Percentiles rank a stretch among this genome's conserved stretches.
phyloP scores from a whole-genome alignment of 2,797 vertebrate genomes.

The Sebastes baramenuke region DNA sequence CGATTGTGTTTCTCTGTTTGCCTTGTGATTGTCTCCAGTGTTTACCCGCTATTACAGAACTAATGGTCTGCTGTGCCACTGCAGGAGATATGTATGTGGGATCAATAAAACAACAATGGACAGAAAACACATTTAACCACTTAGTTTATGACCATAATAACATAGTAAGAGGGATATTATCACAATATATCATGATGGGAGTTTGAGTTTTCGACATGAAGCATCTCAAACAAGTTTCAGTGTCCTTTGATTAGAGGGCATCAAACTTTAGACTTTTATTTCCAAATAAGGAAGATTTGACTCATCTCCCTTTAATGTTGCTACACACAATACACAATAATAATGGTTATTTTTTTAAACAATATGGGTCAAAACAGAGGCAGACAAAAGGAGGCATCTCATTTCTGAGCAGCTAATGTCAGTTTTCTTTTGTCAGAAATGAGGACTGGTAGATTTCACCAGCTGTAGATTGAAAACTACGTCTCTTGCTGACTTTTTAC shows the following conservation, averaged over 20 bases:
- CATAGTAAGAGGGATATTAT: not conserved
- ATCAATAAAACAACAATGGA: conserved; percentile 35
- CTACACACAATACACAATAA: not conserved
- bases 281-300: not conserved
- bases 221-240: not conserved
- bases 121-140: conserved; percentile 31
- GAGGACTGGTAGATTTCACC: not conserved
- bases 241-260: not conserved
- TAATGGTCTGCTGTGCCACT: conserved; percentile 44
- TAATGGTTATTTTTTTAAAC: not conserved
- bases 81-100: conserved; percentile 25
- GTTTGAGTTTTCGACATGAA: not conserved
- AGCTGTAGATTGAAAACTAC: not conserved
- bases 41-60: conserved; percentile 50
- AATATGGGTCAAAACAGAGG: not conserved
- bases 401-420: not conserved
- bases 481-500: not conserved
- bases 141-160: conserved; percentile 15
- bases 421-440: not conserved
- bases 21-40: conserved; percentile 51
- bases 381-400: not conserved
- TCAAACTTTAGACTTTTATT: not conserved
- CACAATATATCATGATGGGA: not conserved
- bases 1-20: conserved; percentile 63
- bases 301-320: not conserved